These are phyloP conservation scores for Phanerotoma sp. DNA, from an alignment of 2,888 invertebrate species.

Conservation along the genomic window DNA sequence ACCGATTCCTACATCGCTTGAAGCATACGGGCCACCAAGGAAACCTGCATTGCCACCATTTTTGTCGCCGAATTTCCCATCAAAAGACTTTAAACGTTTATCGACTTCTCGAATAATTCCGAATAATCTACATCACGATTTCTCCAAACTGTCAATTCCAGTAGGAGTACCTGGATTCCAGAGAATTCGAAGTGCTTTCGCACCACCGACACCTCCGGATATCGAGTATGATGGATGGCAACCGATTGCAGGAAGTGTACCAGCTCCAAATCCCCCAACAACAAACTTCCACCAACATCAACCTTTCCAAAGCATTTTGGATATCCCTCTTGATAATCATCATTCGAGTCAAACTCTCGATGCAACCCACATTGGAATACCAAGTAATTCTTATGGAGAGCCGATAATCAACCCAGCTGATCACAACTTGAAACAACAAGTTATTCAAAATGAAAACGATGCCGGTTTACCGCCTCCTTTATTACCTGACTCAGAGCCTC, in stretches of 20 bases:
- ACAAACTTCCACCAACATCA: conserved; percentile 12
- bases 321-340: background rate
- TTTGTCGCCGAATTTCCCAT: background rate
- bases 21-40: conserved; percentile 53
- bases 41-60: conserved; percentile 25
- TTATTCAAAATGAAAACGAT: conserved; percentile 40
- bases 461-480: conserved; percentile 51
- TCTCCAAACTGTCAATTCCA: conserved; percentile 45
- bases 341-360: background rate
- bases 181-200: conserved; percentile 64
- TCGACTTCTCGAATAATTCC: conserved; percentile 37
- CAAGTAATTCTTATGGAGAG: conserved; percentile 62
- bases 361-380: conserved; percentile 34
- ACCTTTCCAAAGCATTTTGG: too few relatives aligned
- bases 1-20: conserved; percentile 46
- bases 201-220: conserved; percentile 74
- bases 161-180: conserved; percentile 15
- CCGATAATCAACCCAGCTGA: conserved; percentile 55
- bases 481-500: conserved; percentile 49
- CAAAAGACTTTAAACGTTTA: conserved; percentile 20
- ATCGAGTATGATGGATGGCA: conserved; percentile 85
- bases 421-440: conserved; percentile 48
- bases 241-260: conserved; percentile 73
- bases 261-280: conserved; percentile 42
- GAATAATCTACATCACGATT: conserved; percentile 45